phyloP scores from a whole-genome alignment of 2,113 vertebrate genomes.

The Psophia crepitans region DNA sequence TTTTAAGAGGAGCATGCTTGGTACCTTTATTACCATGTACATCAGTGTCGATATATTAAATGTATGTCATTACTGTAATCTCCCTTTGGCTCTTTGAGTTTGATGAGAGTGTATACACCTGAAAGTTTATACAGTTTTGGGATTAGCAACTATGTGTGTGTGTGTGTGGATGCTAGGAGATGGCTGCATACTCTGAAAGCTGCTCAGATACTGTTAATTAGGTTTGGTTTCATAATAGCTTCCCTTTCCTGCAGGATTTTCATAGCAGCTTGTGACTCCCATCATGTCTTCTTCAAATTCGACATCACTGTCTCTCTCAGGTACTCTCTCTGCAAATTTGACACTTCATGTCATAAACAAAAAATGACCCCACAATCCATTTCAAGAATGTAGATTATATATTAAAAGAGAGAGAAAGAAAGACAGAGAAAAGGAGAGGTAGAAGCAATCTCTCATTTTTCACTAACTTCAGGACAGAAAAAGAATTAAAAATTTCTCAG shows the following conservation, averaged over 20 bases:
- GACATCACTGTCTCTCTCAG: neutral
- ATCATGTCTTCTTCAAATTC: conserved; percentile 21
- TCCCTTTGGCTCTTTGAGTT: neutral
- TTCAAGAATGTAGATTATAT: neutral
- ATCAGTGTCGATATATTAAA: neutral
- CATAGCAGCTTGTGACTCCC: neutral
- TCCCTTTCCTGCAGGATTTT: conserved; percentile 11
- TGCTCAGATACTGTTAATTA: conserved; percentile 30
- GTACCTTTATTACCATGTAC: neutral
- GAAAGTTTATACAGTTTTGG: neutral
- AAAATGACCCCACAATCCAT: neutral
- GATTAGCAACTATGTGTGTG: neutral
- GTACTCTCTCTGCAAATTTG: neutral
- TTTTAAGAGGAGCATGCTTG: neutral
- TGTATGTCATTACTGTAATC: conserved; percentile 17
- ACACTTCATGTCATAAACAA: neutral
- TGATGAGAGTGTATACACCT: neutral
- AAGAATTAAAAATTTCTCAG: neutral
- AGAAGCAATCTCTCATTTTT: neutral
- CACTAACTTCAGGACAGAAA: rapidly evolving
- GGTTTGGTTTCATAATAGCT: neutral
- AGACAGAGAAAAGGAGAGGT: neutral
- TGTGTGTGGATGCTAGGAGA: neutral
- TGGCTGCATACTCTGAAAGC: neutral
- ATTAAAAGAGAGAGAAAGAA: neutral